Evolutionary conservation across 2,888 invertebrate species (phyloP).

Genomic region (Anagyrus pseudococci): DNA sequence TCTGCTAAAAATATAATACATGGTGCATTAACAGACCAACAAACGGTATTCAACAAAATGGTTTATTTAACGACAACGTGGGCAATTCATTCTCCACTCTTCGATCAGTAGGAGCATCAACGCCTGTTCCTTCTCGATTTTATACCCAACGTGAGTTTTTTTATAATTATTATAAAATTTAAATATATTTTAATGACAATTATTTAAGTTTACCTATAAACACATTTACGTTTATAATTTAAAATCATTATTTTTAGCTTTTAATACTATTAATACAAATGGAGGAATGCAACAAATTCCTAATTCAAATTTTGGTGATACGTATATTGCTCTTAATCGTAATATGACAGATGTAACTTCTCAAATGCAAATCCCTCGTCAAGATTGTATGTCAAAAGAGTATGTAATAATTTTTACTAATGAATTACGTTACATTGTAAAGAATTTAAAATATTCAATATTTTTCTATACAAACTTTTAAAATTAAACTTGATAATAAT

Average conservation of each 20-base stretch:
- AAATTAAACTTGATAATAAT: not conserved
- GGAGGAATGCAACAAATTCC: conserved; percentile 51
- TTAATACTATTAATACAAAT: conserved; percentile 52
- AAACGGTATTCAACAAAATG: conserved; percentile 50
- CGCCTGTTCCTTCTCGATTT: conserved; percentile 64
- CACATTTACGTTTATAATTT: no score
- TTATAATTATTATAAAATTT: conserved; percentile 1
- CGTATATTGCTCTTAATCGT: conserved; percentile 63
- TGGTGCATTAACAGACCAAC: conserved; percentile 40
- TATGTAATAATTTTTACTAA: conserved; percentile 41
- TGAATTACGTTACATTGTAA: no score
- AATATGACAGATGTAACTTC: conserved; percentile 55
- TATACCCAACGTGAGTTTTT: conserved; percentile 57
- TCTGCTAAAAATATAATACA: not conserved
- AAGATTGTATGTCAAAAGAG: conserved; percentile 60
- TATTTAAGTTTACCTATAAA: no score
- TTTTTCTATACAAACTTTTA: not conserved
- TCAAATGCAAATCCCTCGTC: conserved; percentile 53
- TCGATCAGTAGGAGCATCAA: conserved; percentile 64
- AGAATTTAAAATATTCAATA: no score
- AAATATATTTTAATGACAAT: no score
- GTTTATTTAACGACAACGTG: conserved; percentile 56
- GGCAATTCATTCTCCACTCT: conserved; percentile 53
- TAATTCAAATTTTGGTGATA: conserved; percentile 60
- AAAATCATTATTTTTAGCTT: conserved; percentile 47